These are phyloP conservation scores for Zingel zingel DNA, from an alignment of 2,113 vertebrate genomes.

Conservation along the genomic window DNA sequence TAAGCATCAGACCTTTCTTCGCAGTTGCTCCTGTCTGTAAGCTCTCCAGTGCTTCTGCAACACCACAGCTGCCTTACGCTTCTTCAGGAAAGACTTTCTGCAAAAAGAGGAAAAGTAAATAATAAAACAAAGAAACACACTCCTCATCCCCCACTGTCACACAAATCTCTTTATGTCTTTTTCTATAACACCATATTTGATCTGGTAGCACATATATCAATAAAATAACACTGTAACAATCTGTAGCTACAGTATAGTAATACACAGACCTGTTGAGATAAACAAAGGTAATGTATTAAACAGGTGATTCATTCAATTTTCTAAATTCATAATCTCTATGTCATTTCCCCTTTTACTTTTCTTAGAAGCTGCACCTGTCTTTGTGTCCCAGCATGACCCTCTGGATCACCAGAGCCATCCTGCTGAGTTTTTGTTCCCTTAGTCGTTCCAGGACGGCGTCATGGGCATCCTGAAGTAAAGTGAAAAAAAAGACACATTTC, in stretches of 20 bases:
- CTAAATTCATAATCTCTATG: neutral
- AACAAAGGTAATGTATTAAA: neutral
- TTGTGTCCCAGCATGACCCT: conserved; percentile 87
- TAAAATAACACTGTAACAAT: neutral
- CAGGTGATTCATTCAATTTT: neutral
- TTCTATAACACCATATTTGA: neutral
- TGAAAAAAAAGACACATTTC: neutral
- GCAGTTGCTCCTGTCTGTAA: conserved; percentile 71
- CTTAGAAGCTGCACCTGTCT: conserved; percentile 87
- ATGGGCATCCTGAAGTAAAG: conserved; percentile 86
- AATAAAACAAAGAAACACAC: neutral
- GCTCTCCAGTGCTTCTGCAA: conserved; percentile 92
- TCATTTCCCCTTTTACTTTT: neutral
- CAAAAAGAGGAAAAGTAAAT: conserved; percentile 39
- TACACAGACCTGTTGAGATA: neutral
- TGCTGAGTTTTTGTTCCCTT: conserved; percentile 83
- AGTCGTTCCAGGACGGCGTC: conserved; percentile 88
- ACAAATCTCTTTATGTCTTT: neutral
- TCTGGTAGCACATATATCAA: neutral
- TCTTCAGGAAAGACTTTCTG: conserved; percentile 90
- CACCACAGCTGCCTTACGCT: conserved; percentile 86
- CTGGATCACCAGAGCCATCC: conserved; percentile 89
- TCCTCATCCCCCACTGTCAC: no score
- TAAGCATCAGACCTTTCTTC: conserved; percentile 82
- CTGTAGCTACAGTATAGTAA: neutral